Conservation (phyloP, 2,888 invertebrate species). For the Gisinianus flammeolus region DNA sequence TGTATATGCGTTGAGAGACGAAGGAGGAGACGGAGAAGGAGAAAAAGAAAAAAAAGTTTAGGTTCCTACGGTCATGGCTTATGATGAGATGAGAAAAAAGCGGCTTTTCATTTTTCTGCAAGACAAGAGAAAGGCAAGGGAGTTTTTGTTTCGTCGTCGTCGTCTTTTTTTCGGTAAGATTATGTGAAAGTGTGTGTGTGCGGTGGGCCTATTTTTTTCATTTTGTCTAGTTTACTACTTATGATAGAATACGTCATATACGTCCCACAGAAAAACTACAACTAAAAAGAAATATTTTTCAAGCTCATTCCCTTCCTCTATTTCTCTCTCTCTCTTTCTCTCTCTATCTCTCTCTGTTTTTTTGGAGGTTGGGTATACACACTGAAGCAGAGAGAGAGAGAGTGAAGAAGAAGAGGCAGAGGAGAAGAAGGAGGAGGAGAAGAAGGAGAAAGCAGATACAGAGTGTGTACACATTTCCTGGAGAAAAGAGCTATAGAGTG, state of each 20-base stretch:
- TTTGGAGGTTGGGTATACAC: not conserved
- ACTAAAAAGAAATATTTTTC: conserved; percentile 33
- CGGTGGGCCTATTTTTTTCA: conserved; percentile 31
- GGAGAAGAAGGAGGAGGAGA: not conserved
- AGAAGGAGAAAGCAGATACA: conserved; percentile 21
- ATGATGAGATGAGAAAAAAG: conserved; percentile 24
- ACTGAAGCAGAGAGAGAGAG: not conserved
- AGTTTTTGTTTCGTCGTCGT: conserved; percentile 20
- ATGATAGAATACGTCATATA: conserved; percentile 28
- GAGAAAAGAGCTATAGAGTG: conserved; percentile 38
- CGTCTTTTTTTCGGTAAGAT: conserved; percentile 23
- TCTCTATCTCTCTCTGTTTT: no score
- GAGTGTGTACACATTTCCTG: conserved; percentile 32
- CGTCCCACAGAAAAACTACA: not conserved
- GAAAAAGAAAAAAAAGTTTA: not conserved
- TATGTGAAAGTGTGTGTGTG: conserved; percentile 24
- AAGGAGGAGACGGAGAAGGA: not conserved
- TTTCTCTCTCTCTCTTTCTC: conserved; percentile 8
- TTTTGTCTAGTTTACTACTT: conserved; percentile 34
- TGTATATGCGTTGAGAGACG: not conserved
- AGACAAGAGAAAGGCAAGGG: conserved; percentile 11
- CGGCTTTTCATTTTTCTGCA: conserved; percentile 10
- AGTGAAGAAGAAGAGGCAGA: not conserved
- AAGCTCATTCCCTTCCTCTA: conserved; percentile 28
- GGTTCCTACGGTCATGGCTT: not conserved